Base-by-base conservation (phyloP, 2,888 invertebrate genomes). In the Ormyrus nitidulus region DNA sequence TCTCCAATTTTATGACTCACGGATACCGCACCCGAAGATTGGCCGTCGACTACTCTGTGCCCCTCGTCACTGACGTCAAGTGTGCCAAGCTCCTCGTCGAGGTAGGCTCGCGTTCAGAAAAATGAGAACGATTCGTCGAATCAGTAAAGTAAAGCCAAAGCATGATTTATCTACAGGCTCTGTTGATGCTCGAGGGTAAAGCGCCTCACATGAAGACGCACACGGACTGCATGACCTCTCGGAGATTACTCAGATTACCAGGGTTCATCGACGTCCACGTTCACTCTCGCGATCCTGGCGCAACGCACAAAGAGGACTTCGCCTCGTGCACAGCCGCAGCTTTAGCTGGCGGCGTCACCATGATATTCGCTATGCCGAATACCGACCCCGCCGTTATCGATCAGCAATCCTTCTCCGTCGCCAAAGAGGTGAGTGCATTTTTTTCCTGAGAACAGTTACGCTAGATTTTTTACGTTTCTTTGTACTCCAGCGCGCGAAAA, bases 221-320 rank as follows among this genome's bases (percentile, higher is more conserved):
- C 89, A 96, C 97, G n/a, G 99, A 99, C 90, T 99, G 99, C 90
- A 95, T 99, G 92, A 96, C 98, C 0, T 97, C 98, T 0, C 93
- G 97, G 46, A 95, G 94, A 58, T 94, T 99, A 84, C 93, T 98
- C 7, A 95, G 96, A 85, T 91, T 99, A 71, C 99, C 99, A 0
- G 99, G 99, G 61, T 94, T 99, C 84, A 98, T 99, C 82, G 99
- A 99, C 89, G 96, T 99, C 0, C 99, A 99, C 88, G 99, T 99
- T 0, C 99, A 99, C 90, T 94, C 98, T 4, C 93, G 99, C 13
- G 99, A 99, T 89, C 99, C 99, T n/a, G 99, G 99, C 0, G 98
- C 96, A 5, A 95, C 96, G 0, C 95, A 99, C 88, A 99, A 99
- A 91, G 99, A 99, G 92, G 98, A 99, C 89, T 99, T 97, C 90